Conservation (phyloP, 1,140 invertebrate species). For the Drosophila varians region DNA sequence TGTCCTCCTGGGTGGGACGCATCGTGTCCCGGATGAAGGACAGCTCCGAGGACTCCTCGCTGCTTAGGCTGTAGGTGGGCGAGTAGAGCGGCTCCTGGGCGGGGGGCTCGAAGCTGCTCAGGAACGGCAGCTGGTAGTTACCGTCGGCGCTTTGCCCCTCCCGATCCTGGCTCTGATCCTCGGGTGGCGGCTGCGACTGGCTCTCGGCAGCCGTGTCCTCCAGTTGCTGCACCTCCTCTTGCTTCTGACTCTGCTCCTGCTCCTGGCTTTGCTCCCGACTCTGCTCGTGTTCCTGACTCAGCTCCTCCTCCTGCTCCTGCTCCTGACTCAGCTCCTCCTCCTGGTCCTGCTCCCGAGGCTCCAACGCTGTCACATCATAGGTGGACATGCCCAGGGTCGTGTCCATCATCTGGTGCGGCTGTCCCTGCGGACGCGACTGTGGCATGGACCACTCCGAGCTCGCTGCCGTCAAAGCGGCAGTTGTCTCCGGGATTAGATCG, state of each 20-base stretch:
- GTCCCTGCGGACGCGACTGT: neutral
- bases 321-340: neutral
- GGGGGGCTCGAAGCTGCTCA: neutral
- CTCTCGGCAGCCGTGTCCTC: neutral
- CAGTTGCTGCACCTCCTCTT: neutral
- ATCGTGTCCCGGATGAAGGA: conserved; percentile 15
- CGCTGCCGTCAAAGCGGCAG: neutral
- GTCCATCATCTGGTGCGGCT: conserved; percentile 48
- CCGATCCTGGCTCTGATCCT: neutral
- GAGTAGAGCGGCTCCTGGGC: conserved; percentile 14
- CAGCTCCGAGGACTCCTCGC: conserved; percentile 21
- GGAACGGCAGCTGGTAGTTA: conserved; percentile 8
- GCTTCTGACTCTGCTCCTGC: neutral
- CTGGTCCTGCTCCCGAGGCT: neutral
- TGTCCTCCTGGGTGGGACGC: conserved; percentile 4
- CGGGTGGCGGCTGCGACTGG: neutral
- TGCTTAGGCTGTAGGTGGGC: conserved; percentile 49
- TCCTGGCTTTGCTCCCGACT: neutral
- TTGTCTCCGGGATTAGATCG: conserved; percentile 10
- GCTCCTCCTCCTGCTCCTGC: neutral
- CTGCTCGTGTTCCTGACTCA: neutral
- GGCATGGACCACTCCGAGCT: conserved; percentile 35
- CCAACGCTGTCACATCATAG: conserved; percentile 56
- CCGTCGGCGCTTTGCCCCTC: neutral
- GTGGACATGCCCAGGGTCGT: conserved; percentile 75